Evolutionary conservation across 2,888 invertebrate genomes (phyloP).

Genomic region (Leptarthrus brevirostris): DNA sequence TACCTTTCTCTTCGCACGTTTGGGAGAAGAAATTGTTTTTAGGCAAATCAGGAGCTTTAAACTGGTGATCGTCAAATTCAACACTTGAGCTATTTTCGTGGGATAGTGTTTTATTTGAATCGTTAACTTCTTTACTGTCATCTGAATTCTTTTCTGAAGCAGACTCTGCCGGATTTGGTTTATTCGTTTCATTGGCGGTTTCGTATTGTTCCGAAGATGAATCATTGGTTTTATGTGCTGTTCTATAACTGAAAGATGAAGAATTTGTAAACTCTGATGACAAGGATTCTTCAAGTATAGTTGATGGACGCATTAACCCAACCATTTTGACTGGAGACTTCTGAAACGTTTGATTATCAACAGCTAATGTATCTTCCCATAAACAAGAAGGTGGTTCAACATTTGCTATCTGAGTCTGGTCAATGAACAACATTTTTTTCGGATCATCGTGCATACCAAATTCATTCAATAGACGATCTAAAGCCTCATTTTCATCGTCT

Average conservation of each 20-base stretch:
- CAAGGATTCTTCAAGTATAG: conserved; percentile 62
- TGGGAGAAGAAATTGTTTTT: no score
- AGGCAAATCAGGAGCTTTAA: no score
- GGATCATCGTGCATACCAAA: conserved; percentile 55
- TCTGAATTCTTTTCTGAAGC: conserved; percentile 53
- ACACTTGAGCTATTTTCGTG: not conserved
- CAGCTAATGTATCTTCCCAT: conserved; percentile 62
- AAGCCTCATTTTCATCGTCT: conserved; percentile 58
- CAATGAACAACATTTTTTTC: conserved; percentile 43
- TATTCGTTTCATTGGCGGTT: conserved; percentile 60
- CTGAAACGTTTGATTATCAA: conserved; percentile 55
- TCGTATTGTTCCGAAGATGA: conserved; percentile 61
- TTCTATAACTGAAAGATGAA: conserved; percentile 45
- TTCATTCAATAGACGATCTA: conserved; percentile 60
- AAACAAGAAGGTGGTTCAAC: conserved; percentile 64
- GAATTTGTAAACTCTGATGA: conserved; percentile 1
- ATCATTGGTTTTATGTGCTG: conserved; percentile 36
- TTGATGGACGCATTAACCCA: conserved; percentile 64
- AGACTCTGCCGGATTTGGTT: not conserved
- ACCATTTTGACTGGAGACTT: conserved; percentile 65
- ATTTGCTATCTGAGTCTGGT: conserved; percentile 63
- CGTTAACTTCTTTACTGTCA: conserved; percentile 54
- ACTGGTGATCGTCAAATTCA: no score
- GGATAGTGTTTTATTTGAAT: not conserved
- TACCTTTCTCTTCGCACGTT: no score